Conservation (phyloP, 2,113 vertebrate genomes). For the Panthera uncia region DNA sequence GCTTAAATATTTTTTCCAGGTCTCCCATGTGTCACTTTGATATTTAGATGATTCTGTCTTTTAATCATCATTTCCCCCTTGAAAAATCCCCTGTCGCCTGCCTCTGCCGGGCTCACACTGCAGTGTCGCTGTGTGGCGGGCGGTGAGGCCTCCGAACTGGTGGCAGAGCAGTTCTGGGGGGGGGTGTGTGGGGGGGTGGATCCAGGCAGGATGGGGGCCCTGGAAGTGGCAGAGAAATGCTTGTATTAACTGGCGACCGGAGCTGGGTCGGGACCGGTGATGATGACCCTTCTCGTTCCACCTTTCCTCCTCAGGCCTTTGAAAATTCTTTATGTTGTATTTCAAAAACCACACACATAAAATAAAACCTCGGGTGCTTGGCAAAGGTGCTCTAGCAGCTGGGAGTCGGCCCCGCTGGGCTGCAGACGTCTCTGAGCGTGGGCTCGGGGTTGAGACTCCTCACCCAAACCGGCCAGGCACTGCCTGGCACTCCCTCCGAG, state of each 20-base stretch:
- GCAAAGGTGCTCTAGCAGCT: background rate
- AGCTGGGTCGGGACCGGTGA: background rate
- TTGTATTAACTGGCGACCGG: background rate
- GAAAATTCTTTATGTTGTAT: background rate
- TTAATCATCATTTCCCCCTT: conserved; percentile 75
- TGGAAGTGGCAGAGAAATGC: background rate
- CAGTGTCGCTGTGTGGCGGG: background rate
- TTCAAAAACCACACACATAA: background rate
- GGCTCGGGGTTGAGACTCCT: background rate
- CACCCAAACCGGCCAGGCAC: accelerated
- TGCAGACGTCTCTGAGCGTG: accelerated
- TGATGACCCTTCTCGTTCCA: background rate
- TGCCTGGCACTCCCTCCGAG: background rate
- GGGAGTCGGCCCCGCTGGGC: accelerated
- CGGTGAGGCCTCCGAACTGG: background rate
- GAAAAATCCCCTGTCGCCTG: background rate
- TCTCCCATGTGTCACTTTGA: conserved; percentile 81
- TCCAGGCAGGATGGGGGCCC: background rate
- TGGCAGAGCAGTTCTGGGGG: background rate
- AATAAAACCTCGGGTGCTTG: background rate
- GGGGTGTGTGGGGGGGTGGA: accelerated
- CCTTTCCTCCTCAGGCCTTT: background rate
- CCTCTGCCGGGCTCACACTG: background rate
- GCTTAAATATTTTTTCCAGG: conserved; percentile 79
- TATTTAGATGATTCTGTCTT: conserved; percentile 84